Base-by-base conservation (phyloP, 1,140 invertebrate species). In the Hyles vespertilio region DNA sequence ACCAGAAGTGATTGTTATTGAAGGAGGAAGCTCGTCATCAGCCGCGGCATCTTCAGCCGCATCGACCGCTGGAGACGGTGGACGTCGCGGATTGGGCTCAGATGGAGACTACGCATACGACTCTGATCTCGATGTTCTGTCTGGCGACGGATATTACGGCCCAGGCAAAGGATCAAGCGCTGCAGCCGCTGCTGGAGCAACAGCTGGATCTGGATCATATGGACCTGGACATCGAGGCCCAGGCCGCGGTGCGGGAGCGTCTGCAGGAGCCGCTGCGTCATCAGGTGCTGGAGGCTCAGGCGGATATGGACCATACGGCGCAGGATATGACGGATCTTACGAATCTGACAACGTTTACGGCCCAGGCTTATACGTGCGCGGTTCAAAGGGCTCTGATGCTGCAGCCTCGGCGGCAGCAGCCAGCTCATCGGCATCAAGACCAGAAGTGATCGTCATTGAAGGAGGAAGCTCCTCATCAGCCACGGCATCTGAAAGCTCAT, bases 251-350 rank as follows among this genome's bases (percentile, higher is more conserved):
- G 32, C 60, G 50, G 62, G 56, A 32, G 52, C 36, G 33, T 36
- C 43, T 40, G 59, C 58, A 44, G 52, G 56, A 12, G 44, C 69
- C 10, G 43, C 64, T 8, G 56, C 62, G 32, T 57, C 51, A 11
- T 54, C 56, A 44, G 51, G 51, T 11, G 58, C 62, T 10, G 53
- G 47, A 8, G 59, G 47, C 3, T 22, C 12, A 33, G 56, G 32
- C 40, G n/a, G 34, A 5, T 36, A 45, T 11, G 52, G 52, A 44
- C 3, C n/a, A 32, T 46, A 11, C 11, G 46, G 33, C 33, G 32
- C 36, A 22, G 32, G 33, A 7, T 64, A 61, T 40, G 59, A 7
- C 22, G 22, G 22, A 22, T 22, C 22, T 22, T 22, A 22, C 22
- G 22, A 22, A 22, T 22, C 22, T 22, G 22, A 22, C 22, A 2